phyloP scores from a whole-genome alignment of 2,113 vertebrate genomes.

The Bucco capensis region DNA sequence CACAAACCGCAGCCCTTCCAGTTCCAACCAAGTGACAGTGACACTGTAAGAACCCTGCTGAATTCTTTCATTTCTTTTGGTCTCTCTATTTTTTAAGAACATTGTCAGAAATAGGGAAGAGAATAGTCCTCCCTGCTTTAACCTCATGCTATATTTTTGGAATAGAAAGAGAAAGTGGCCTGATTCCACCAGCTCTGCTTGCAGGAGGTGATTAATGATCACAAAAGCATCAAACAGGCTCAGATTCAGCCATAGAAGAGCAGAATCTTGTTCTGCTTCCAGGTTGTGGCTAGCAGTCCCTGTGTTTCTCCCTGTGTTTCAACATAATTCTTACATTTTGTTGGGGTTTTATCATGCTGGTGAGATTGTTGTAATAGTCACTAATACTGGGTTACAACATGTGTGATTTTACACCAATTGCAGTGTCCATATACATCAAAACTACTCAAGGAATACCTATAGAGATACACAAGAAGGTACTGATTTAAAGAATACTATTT shows the following conservation, averaged over 20 bases:
- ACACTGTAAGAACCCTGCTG: slow-evolving; percentile 79
- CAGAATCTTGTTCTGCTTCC: not conserved
- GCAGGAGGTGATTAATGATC: not conserved
- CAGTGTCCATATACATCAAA: not conserved
- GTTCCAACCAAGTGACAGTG: slow-evolving; percentile 95
- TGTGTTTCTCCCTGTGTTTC: not conserved
- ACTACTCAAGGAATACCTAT: not conserved
- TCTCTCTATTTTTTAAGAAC: not conserved
- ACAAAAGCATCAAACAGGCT: not conserved
- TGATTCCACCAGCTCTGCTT: not conserved
- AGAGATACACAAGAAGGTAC: fast-evolving
- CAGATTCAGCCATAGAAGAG: not conserved
- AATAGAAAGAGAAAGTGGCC: not conserved
- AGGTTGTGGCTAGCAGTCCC: not conserved
- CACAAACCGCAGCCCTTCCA: slow-evolving; percentile 93
- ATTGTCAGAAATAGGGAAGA: not conserved
- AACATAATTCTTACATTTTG: not conserved
- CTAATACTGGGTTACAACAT: not conserved
- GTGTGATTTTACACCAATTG: not conserved
- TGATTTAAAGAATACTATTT: not conserved
- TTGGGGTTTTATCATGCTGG: not conserved
- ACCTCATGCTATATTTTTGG: not conserved
- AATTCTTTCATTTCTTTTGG: not conserved
- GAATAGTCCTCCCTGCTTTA: not conserved
- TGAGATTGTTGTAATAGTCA: not conserved